Evolutionary conservation across 2,113 vertebrate species (phyloP), one percentile per base, ranked within the genome.

Genomic region (Mionectes macconnelli): DNA sequence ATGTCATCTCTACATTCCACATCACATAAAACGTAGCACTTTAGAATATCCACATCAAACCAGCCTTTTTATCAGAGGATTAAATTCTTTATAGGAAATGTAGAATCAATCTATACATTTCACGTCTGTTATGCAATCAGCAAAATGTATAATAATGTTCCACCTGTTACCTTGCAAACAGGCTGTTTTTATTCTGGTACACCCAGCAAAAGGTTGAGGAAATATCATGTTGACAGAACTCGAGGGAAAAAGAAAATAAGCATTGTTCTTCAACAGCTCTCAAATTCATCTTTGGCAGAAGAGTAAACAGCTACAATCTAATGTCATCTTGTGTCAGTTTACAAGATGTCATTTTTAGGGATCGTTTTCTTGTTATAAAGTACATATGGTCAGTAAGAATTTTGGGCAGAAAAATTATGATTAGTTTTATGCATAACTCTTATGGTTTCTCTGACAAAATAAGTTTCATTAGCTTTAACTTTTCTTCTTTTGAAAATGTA

Each of bases 181-280:
- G 33, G 8, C 35, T 84, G 33, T 40, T 86, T 90, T 95, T 64
- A 22, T 60, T 84, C 50, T 84, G 30, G 52, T 78, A 60, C 14
- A 75, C 8, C 19, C 56, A 59, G 45, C 5, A 90, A 39, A 12
- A 50, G 84, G 21, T 22, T 67, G 72, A 88, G 47, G 35, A 89
- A 90, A 86, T 55, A 74, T 24, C 64, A 66, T 20, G 24, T 33
- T 86, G 72, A 63, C 68, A 92, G 70, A 93, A 31, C 42, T 90
- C 52, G 88, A 84, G 42, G 70, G 89, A 79, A 80, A 45, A 87
- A 95, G 56, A 70, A 93, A 96, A 91, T 75, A 39, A 94, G 8
- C 35, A 77, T 52, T 55, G 25, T 56, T 88, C 66, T 88, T 90
- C 84, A 92, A 20, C 25, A 66, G 69, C 35, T 88, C 39, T 85